phyloP scores from a whole-genome alignment of 2,888 invertebrate species.

The Oscheius sp. region DNA sequence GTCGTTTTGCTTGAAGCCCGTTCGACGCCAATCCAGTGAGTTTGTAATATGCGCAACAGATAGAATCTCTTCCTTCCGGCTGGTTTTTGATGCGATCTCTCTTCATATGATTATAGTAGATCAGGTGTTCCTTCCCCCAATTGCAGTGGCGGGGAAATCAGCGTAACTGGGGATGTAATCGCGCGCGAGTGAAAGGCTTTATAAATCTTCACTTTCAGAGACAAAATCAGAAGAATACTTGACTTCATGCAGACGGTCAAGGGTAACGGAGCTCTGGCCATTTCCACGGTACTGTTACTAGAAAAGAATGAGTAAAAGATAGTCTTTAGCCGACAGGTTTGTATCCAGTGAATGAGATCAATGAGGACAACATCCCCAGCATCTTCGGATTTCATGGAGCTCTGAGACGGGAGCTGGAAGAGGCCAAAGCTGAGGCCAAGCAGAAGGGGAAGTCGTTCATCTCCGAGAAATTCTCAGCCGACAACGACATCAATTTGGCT shows the following conservation, averaged over 20 bases:
- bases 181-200: not conserved
- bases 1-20: conserved; percentile 4
- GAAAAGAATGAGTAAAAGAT: not conserved
- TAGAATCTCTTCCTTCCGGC: not conserved
- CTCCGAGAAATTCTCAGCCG: conserved; percentile 4
- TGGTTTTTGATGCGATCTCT: not conserved
- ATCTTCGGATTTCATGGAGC: conserved; percentile 13
- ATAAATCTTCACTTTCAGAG: conserved; percentile 13
- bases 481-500: not conserved
- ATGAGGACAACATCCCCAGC: conserved; percentile 5
- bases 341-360: conserved; percentile 15
- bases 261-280: conserved; percentile 22
- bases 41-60: not conserved
- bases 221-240: conserved; percentile 12
- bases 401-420: conserved; percentile 13
- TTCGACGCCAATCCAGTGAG: conserved; percentile 23
- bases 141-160: not conserved
- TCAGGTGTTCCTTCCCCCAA: not conserved
- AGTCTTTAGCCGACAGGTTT: conserved; percentile 17
- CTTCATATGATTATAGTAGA: not conserved
- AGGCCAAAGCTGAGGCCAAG: conserved; percentile 8
- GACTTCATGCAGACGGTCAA: conserved; percentile 24
- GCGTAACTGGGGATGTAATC: conserved; percentile 2
- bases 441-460: conserved; percentile 10
- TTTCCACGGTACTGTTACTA: not conserved